phyloP scores from a whole-genome alignment of 2,888 invertebrate genomes.

The Tuta absoluta region DNA sequence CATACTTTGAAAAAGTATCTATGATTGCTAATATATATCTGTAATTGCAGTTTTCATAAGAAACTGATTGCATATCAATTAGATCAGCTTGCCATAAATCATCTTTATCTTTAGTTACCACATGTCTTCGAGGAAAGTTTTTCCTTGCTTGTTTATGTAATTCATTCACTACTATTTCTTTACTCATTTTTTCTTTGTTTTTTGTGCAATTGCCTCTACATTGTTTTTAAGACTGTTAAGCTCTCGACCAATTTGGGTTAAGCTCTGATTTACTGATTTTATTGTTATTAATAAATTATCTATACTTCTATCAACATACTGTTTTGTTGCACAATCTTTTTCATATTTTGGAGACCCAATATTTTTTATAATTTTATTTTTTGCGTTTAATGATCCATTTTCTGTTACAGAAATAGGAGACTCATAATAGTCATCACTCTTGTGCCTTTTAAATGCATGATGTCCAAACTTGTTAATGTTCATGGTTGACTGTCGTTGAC shows the following conservation, averaged over 20 bases:
- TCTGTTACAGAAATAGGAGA: background rate
- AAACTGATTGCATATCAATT: constrained; percentile 39
- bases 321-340: constrained; percentile 7
- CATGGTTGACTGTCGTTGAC: background rate
- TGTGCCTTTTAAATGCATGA: constrained; percentile 13
- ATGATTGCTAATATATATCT: constrained; percentile 31
- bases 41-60: constrained; percentile 29
- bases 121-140: constrained; percentile 49
- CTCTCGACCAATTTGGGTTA: background rate
- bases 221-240: background rate
- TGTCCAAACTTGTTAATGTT: constrained; percentile 27
- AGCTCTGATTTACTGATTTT: background rate
- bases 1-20: constrained; percentile 33
- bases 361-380: constrained; percentile 17
- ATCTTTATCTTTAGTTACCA: constrained; percentile 52
- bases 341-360: background rate
- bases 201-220: constrained; percentile 3
- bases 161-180: constrained; percentile 25
- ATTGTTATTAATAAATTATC: background rate
- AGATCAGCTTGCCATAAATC: constrained; percentile 66
- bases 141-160: constrained; percentile 37
- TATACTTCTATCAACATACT: constrained; percentile 11
- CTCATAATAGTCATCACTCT: background rate
- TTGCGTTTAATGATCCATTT: background rate
- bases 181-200: constrained; percentile 21